Evolutionary conservation across 2,113 vertebrate species (phyloP), one percentile per base, ranked within the genome.

Genomic region (Mormoops blainvillei): DNA sequence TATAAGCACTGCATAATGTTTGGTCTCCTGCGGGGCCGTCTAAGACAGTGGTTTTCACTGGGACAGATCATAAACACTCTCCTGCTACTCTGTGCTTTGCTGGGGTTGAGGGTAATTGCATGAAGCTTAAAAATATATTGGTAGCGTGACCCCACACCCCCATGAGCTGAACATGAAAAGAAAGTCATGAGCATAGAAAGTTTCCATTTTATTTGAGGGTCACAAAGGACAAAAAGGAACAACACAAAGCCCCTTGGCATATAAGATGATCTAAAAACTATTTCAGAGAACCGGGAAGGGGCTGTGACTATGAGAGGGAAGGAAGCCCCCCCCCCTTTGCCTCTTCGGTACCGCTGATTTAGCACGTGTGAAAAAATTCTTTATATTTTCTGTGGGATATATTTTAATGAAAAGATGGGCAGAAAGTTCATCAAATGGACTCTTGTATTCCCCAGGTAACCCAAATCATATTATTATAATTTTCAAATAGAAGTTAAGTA

Each of bases 61-160:
- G 95, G 95, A 97, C 91, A 97, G 95, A 77, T 94, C 97, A 98
- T 98, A 98, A 98, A 98, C 96, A 98, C 89, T 95, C 31, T 95
- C 98, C 97, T 91, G 97, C 98, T 98, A 98, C 76, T 98, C 87
- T 96, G 2, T 88, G 92, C 95, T 98, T 98, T 97, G 94, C 90
- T 78, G 91, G 61, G 96, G 93, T 97, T 97, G 98, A 98, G 97
- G 94, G 97, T 98, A 98, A 99, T 98, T 98, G 98, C 97, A 92
- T 97, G 96, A 97, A 98, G 98, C 96, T 98, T 98, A 98, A 98
- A 98, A 98, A 98, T 98, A 97, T 95, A 97, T 97, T 97, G 93
- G 82, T 97, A 97, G 94, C 95, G 94, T 98, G 97, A 98, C 98
- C 98, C 87, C 54, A 89, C 94, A 91, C 77, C 97, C 88, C 70